These are phyloP conservation scores for Aegithalos caudatus DNA, from an alignment of 2,113 vertebrate genomes.

Conservation along the genomic window DNA sequence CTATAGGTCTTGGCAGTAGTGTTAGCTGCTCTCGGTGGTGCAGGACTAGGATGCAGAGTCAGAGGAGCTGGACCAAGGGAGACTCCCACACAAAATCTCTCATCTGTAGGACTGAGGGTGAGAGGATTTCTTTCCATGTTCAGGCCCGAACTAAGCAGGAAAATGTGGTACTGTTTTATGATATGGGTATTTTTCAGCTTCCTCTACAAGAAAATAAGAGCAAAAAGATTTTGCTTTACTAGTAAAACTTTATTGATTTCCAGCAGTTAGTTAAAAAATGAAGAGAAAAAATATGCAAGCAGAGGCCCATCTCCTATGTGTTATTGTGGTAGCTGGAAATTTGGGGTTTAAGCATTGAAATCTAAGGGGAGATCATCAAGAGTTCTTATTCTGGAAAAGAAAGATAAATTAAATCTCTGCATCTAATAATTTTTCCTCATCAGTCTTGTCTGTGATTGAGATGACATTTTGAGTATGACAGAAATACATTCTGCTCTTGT, in stretches of 20 bases:
- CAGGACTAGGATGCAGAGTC: not conserved
- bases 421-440: not conserved
- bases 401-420: not conserved
- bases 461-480: constrained; percentile 17
- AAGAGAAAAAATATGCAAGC: not conserved
- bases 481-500: constrained; percentile 8
- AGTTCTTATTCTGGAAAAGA: not conserved
- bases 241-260: not conserved
- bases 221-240: not conserved
- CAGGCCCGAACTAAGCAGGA: not conserved
- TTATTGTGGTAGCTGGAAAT: not conserved
- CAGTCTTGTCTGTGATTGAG: constrained; percentile 3
- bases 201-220: not conserved
- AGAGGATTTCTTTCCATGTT: not conserved
- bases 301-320: not conserved
- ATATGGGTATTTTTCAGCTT: not conserved
- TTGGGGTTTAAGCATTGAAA: not conserved
- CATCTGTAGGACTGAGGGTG: not conserved
- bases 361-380: not conserved
- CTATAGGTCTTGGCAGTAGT: not conserved
- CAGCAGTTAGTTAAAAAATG: not conserved
- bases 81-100: not conserved
- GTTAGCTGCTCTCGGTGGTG: not conserved
- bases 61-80: not conserved
- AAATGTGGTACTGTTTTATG: not conserved